phyloP scores from a whole-genome alignment of 2,113 vertebrate genomes.

The Pelmatolapia mariae region DNA sequence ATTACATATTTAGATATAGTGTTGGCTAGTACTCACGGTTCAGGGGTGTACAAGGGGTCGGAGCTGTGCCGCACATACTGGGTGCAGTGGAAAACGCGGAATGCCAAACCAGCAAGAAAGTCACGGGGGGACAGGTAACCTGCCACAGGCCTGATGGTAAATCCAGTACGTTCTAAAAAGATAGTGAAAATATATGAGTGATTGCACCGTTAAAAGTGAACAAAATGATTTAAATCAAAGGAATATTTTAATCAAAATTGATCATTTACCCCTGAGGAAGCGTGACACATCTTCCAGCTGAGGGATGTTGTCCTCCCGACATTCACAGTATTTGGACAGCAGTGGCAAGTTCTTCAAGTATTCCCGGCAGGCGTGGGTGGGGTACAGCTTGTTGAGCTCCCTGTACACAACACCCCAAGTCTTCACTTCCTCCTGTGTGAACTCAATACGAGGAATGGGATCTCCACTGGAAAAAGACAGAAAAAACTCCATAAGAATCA shows the following conservation, averaged over 20 bases:
- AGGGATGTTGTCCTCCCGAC: constrained; percentile 93
- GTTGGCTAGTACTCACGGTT: constrained; percentile 83
- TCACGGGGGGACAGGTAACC: constrained; percentile 95
- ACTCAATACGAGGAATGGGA: constrained; percentile 86
- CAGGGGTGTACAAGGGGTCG: constrained; percentile 95
- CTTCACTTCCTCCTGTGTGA: constrained; percentile 93
- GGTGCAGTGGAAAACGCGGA: constrained; percentile 97
- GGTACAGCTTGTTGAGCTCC: constrained; percentile 94
- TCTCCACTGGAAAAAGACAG: constrained; percentile 76
- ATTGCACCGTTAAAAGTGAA: neutral
- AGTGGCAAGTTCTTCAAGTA: constrained; percentile 95
- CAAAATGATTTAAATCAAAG: neutral
- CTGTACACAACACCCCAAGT: constrained; percentile 94
- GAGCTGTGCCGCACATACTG: constrained; percentile 97
- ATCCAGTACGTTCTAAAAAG: constrained; percentile 88
- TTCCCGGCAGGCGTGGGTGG: constrained; percentile 90
- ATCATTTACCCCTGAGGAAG: constrained; percentile 84
- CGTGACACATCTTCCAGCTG: constrained; percentile 94
- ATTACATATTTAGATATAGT: neutral
- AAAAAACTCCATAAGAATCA: neutral
- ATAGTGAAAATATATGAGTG: neutral
- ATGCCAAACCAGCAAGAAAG: constrained; percentile 95
- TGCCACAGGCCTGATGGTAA: constrained; percentile 93
- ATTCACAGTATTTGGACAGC: constrained; percentile 88
- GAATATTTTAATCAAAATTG: neutral